A percentile compares a stretch with the other conserved stretches of the same genome.
phyloP scores from a whole-genome alignment of 1,140 invertebrate species.

The Bombus soroeensis region DNA sequence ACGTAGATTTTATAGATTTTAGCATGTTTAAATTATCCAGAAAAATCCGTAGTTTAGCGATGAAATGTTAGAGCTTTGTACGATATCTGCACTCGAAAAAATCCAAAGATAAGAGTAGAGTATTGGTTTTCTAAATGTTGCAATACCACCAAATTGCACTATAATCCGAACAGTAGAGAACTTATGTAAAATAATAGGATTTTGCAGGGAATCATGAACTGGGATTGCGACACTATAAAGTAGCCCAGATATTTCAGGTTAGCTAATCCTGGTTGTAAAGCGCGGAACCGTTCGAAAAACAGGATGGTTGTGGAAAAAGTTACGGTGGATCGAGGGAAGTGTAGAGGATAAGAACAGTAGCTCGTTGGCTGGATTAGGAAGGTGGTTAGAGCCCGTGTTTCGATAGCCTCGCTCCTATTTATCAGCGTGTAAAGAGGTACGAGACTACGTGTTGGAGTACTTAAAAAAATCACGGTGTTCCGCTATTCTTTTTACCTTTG shows the following conservation, averaged over 20 bases:
- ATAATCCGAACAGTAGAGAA: not conserved
- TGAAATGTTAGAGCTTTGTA: too few species aligned
- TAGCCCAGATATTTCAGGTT: not conserved
- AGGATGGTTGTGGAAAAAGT: conserved; percentile 7
- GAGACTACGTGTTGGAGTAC: not conserved
- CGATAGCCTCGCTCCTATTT: conserved; percentile 10
- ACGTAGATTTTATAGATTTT: too few species aligned
- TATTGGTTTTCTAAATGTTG: too few species aligned
- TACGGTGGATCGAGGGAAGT: not conserved
- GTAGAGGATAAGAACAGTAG: conserved; percentile 10
- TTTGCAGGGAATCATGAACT: not conserved
- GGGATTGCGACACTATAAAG: not conserved
- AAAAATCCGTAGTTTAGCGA: too few species aligned
- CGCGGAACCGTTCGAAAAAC: not conserved
- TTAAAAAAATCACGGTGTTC: not conserved
- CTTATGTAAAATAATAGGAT: not conserved
- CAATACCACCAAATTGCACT: not conserved
- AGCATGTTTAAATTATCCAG: too few species aligned
- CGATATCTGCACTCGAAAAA: not conserved
- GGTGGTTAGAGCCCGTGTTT: conserved; percentile 16
- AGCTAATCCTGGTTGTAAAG: conserved; percentile 4
- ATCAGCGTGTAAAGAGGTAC: conserved; percentile 17
- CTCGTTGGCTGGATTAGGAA: conserved; percentile 27
- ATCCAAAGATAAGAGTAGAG: not conserved
- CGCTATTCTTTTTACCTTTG: not conserved